Evolutionary conservation across 2,113 vertebrate genomes (phyloP).

Genomic region (Cettia cetti): DNA sequence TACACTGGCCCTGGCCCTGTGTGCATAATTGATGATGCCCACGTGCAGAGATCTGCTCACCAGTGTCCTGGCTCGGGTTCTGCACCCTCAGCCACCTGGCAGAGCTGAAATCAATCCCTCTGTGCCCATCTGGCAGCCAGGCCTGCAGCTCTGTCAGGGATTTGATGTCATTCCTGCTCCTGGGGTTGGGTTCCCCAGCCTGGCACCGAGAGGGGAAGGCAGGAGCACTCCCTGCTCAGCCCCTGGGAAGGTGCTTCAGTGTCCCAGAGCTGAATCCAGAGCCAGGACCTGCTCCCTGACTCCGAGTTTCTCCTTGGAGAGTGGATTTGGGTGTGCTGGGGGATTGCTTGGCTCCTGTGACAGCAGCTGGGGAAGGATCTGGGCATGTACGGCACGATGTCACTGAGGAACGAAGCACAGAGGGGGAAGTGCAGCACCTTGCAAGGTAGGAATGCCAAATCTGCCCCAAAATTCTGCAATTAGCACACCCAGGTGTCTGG

Average conservation of each 20-base stretch:
- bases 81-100: constrained; percentile 1
- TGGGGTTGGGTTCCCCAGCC: constrained; percentile 62
- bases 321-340: not conserved
- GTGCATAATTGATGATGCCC: constrained; percentile 46
- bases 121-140: constrained; percentile 49
- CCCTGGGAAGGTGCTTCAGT: not conserved
- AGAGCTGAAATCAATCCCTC: constrained; percentile 54
- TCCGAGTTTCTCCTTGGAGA: not conserved
- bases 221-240: not conserved
- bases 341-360: not conserved
- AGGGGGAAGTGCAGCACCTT: not conserved
- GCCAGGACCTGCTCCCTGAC: not conserved
- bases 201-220: not conserved
- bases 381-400: constrained; percentile 15
- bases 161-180: constrained; percentile 35
- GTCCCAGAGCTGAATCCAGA: not conserved
- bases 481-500: not conserved
- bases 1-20: not conserved
- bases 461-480: not conserved
- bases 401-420: constrained; percentile 45
- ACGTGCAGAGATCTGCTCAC: not conserved
- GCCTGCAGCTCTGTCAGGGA: not conserved
- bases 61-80: not conserved
- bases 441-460: constrained; percentile 68
- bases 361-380: not conserved